Conservation (phyloP, 2,888 invertebrate genomes). For the Watsonalla cultraria region DNA sequence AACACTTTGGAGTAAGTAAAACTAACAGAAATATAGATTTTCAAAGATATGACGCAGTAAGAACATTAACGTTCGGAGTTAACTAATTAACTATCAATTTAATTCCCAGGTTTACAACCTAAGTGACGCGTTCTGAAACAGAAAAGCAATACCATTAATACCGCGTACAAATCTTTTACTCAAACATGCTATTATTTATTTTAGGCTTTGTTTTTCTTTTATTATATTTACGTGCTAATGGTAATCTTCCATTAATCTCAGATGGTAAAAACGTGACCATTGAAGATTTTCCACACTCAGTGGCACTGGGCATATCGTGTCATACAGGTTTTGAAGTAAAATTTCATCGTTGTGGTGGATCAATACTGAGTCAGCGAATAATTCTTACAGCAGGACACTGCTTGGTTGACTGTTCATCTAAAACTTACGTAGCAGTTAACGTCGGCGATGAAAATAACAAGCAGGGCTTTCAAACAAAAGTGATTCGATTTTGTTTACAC, state of each 20-base stretch:
- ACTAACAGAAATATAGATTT: no score
- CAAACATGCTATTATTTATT: no score
- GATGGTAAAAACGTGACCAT: slow-evolving; percentile 16
- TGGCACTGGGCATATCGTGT: slow-evolving; percentile 19
- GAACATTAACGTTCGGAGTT: no score
- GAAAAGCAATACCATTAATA: no score
- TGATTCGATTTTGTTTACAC: slow-evolving; percentile 18
- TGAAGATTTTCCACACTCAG: slow-evolving; percentile 16
- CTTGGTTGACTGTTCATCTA: slow-evolving; percentile 5
- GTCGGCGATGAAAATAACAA: slow-evolving; percentile 11
- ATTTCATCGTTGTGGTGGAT: slow-evolving; percentile 21
- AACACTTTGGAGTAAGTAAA: no score
- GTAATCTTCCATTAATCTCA: slow-evolving; percentile 2
- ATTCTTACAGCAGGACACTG: slow-evolving; percentile 20
- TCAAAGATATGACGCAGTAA: no score
- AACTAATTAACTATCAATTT: no score
- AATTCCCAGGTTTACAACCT: no score
- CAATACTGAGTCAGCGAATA: slow-evolving; percentile 21
- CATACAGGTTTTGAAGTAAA: not conserved
- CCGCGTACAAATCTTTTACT: no score
- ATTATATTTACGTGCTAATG: not conserved
- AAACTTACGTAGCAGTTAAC: slow-evolving; percentile 2
- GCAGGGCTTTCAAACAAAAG: not conserved
- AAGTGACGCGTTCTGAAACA: no score
- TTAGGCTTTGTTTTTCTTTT: not conserved